Base-by-base conservation (phyloP, 2,888 invertebrate species). In the Oligia fasciuncula region DNA sequence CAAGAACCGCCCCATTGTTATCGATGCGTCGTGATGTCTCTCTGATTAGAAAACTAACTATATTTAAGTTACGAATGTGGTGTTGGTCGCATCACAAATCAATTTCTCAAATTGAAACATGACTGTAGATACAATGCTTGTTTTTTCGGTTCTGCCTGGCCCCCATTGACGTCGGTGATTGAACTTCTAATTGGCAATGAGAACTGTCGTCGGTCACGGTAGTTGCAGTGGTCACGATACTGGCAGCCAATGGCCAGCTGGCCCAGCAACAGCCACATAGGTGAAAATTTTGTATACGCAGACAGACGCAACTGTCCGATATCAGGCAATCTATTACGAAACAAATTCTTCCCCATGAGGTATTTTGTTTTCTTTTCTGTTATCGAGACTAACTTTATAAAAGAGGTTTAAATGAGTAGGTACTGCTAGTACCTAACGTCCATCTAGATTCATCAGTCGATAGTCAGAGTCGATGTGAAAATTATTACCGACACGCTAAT, bases 31-130 rank as follows among this genome's bases (percentile, higher is more conserved):
- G 91, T 91, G 91, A 90, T 90, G 90, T 91, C 89, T 89, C 76
- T 85, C 90, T 90, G 92, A 91, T 91, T 91, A 91, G 91, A 89
- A 90, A 90, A 85, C 86, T 85, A 90, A 79, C 85, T 90, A 89
- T 85, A 82, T 89, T 85, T 83, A 88, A 87, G 87, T 87, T 86
- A 85, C 85, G 89, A 88, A 89, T 88, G 83, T 89, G 88, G 87
- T 87, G 86, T 88, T 90, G 88, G 88, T 89, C 90, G 91, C 92
- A 91, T 92, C 93, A 93, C 94, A 93, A 95, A 95, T 95, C 95
- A 94, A 95, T 95, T 95, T 93, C 85, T 90, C 92, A 94, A 95
- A 96, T 95, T 95, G 95, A 94, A 94, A 94, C 94, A 94, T 94
- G 94, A 93, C 92, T 92, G 91, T 86, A 87, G 89, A 73, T 87